Conservation (phyloP, 1,140 invertebrate genomes). For the Galleria mellonella region DNA sequence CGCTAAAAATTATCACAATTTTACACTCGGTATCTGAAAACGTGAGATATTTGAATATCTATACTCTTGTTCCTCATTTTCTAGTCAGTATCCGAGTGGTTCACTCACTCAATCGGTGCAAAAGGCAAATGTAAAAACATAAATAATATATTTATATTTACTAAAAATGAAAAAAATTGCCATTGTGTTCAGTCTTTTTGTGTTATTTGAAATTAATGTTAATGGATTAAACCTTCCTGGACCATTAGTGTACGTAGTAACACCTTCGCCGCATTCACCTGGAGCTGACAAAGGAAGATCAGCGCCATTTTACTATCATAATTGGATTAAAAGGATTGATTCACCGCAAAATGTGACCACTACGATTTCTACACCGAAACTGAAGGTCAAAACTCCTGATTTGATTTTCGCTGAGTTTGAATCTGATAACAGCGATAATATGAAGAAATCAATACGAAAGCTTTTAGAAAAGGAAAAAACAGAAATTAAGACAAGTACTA, state of each 20-base stretch:
- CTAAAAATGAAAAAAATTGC: constrained; percentile 37
- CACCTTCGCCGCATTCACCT: constrained; percentile 37
- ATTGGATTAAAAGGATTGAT: constrained; percentile 63
- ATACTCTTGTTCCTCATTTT: constrained; percentile 39
- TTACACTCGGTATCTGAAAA: constrained; percentile 20
- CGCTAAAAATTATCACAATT: constrained; percentile 68
- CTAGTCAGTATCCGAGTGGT: constrained; percentile 30
- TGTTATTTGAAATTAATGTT: constrained; percentile 23
- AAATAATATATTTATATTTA: too few species aligned
- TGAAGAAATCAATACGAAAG: constrained; percentile 56
- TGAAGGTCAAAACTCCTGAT: constrained; percentile 43
- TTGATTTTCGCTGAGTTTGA: constrained; percentile 67
- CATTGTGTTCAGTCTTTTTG: constrained; percentile 24
- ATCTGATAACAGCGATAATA: constrained; percentile 33
- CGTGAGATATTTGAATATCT: constrained; percentile 37
- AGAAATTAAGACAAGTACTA: constrained; percentile 21
- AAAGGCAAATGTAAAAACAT: constrained; percentile 21
- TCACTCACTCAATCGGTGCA: constrained; percentile 14
- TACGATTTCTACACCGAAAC: constrained; percentile 29
- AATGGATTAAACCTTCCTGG: constrained; percentile 38
- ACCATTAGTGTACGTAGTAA: constrained; percentile 58
- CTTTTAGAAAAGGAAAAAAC: constrained; percentile 52
- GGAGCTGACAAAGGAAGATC: constrained; percentile 36
- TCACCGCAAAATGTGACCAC: constrained; percentile 24
- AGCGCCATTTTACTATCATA: constrained; percentile 59